These are phyloP conservation scores for Capreolus pygargus DNA, from an alignment of 2,113 vertebrate species.

Conservation along the genomic window DNA sequence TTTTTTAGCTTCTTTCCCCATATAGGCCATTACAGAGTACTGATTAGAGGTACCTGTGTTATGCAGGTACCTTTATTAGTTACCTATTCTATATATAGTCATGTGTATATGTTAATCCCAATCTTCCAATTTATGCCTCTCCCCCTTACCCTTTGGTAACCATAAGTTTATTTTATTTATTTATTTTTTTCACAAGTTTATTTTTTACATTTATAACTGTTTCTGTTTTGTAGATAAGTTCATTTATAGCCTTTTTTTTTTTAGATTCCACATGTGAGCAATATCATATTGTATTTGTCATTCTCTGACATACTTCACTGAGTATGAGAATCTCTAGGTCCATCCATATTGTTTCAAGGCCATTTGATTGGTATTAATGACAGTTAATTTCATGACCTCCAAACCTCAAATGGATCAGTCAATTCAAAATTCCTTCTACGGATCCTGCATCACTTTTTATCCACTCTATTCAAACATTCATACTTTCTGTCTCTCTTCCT, in stretches of 20 bases:
- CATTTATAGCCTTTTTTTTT: not conserved
- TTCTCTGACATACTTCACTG: not conserved
- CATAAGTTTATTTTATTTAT: not conserved
- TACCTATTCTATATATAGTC: not conserved
- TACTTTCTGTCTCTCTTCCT: not conserved
- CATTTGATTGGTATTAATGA: not conserved
- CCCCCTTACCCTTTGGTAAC: not conserved
- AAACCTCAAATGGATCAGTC: not conserved
- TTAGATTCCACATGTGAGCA: not conserved
- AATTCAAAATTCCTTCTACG: not conserved
- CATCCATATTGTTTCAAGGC: not conserved
- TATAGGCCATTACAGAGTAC: not conserved
- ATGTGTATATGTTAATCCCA: not conserved
- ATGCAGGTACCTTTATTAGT: not conserved
- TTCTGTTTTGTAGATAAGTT: not conserved
- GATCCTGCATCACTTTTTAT: not conserved
- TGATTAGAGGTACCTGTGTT: not conserved
- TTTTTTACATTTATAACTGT: not conserved
- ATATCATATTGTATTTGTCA: not conserved
- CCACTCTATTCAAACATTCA: not conserved
- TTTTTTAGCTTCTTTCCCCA: not conserved
- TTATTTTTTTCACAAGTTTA: not conserved
- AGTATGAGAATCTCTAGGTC: not conserved
- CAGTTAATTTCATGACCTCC: not conserved
- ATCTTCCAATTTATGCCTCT: not conserved